Percentiles rank a stretch among this genome's conserved stretches.
Conservation (phyloP, 1,140 invertebrate species). For the Arctopsyche grandis region DNA sequence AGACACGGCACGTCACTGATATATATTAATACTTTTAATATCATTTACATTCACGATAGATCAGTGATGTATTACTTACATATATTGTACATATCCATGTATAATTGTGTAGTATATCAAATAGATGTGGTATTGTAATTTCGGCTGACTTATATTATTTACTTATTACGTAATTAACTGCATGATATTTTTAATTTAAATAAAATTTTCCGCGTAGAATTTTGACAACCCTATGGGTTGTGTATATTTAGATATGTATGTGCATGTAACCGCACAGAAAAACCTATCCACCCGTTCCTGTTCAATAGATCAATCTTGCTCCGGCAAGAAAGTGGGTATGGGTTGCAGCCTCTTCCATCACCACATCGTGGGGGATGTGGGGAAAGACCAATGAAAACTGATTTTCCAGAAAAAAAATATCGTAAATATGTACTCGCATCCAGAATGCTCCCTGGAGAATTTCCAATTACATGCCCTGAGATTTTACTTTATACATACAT, state of each 20-base stretch:
- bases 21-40: no score
- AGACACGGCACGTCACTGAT: no score
- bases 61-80: no score
- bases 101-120: no score
- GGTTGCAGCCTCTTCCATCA: slow-evolving; percentile 40
- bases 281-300: slow-evolving; percentile 43
- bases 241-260: slow-evolving; percentile 8
- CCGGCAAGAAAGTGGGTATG: slow-evolving; percentile 41
- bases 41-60: no score
- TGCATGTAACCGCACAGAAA: slow-evolving; percentile 30
- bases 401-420: slow-evolving; percentile 20
- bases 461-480: neutral
- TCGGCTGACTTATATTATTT: no score
- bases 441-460: neutral
- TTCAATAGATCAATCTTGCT: slow-evolving; percentile 53
- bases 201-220: no score
- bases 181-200: no score
- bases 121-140: no score
- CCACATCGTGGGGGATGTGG: neutral
- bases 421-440: slow-evolving; percentile 14
- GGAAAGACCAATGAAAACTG: slow-evolving; percentile 25
- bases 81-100: no score
- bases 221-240: slow-evolving; percentile 11
- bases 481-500: neutral
- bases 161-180: no score